These are phyloP conservation scores for Varanus salvator DNA, from an alignment of 2,113 vertebrate species.

Conservation along the genomic window DNA sequence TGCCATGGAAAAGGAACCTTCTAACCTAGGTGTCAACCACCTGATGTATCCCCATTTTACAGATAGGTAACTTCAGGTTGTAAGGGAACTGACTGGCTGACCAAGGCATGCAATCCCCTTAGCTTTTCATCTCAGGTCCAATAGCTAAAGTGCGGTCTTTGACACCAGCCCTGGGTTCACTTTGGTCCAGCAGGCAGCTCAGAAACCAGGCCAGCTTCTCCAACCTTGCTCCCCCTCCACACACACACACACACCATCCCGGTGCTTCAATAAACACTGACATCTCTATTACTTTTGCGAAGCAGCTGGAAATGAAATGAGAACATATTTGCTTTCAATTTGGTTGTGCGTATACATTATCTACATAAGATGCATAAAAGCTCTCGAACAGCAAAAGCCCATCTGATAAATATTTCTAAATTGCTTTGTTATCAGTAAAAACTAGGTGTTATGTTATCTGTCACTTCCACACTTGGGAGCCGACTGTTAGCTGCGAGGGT, in stretches of 20 bases:
- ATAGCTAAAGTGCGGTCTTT: not conserved
- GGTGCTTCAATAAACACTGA: slow-evolving; percentile 13
- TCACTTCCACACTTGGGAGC: slow-evolving; percentile 51
- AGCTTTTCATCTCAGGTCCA: not conserved
- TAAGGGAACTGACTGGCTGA: not conserved
- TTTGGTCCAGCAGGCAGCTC: not conserved
- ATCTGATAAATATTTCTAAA: slow-evolving; percentile 64
- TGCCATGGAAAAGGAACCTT: too few relatives aligned
- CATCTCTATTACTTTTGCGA: slow-evolving; percentile 50
- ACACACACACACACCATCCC: not conserved
- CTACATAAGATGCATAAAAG: slow-evolving; percentile 37
- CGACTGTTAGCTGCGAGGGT: slow-evolving; percentile 59
- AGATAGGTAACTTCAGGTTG: not conserved
- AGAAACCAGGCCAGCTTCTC: not conserved
- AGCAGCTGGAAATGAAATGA: slow-evolving; percentile 47
- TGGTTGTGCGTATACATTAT: slow-evolving; percentile 58
- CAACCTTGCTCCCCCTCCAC: not conserved
- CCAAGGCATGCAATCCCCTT: not conserved
- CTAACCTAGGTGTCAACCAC: too few relatives aligned
- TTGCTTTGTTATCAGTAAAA: slow-evolving; percentile 65
- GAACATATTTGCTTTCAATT: slow-evolving; percentile 53
- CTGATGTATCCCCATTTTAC: not conserved
- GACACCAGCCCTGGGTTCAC: not conserved
- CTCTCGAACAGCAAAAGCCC: slow-evolving; percentile 47
- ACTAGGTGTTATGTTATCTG: slow-evolving; percentile 67